Evolutionary conservation across 2,888 invertebrate species (phyloP).

Genomic region (Brachyopa scutellaris): DNA sequence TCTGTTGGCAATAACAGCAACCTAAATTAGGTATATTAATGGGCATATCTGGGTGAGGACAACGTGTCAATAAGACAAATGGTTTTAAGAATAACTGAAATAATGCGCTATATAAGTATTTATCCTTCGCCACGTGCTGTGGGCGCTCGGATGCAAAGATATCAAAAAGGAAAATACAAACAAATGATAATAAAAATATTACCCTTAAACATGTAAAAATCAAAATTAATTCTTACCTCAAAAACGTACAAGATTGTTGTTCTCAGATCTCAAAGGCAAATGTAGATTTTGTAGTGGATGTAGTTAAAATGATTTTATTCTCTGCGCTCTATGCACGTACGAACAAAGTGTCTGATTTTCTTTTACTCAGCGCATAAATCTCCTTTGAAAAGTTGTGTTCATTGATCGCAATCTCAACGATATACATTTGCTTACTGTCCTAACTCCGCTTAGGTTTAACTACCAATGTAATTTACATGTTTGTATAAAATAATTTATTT

Average conservation of each 20-base stretch:
- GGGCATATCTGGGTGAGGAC: constrained; percentile 52
- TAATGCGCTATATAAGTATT: too few species aligned
- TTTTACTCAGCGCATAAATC: constrained; percentile 15
- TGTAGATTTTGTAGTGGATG: constrained; percentile 17
- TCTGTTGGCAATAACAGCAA: neutral
- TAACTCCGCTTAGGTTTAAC: too few species aligned
- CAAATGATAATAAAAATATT: too few species aligned
- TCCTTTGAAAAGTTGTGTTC: constrained; percentile 7
- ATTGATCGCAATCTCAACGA: neutral
- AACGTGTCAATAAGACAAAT: constrained; percentile 39
- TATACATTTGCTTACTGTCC: too few species aligned
- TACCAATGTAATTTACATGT: too few species aligned
- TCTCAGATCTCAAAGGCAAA: constrained; percentile 42
- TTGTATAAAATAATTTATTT: too few species aligned
- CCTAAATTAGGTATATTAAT: neutral
- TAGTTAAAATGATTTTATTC: neutral
- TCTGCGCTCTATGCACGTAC: neutral
- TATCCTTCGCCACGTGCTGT: neutral
- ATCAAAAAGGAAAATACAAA: neutral
- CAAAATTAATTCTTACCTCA: constrained; percentile 55
- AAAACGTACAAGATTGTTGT: constrained; percentile 38
- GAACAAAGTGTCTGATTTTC: neutral
- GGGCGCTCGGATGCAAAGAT: neutral
- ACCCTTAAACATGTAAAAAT: constrained; percentile 40
- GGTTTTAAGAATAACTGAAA: constrained; percentile 1